Evolutionary conservation across 2,888 invertebrate genomes (phyloP).

Genomic region (Omphaloscelis lunosa): DNA sequence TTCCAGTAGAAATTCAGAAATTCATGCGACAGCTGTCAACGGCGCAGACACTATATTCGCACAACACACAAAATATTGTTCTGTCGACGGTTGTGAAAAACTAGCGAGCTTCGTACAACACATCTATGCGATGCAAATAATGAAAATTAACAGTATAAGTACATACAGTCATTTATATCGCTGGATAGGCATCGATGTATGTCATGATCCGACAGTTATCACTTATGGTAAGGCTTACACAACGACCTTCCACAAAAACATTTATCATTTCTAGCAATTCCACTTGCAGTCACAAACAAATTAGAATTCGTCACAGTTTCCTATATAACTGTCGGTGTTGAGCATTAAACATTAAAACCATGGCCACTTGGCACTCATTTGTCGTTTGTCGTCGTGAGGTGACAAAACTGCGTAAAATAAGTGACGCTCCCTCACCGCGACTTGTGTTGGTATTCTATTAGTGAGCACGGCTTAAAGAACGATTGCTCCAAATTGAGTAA

Average conservation of each 20-base stretch:
- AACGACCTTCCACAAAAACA: conserved; percentile 10
- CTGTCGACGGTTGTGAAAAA: conserved; percentile 20
- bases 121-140: conserved; percentile 31
- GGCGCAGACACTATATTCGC: conserved; percentile 6
- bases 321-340: conserved; percentile 3
- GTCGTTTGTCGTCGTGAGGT: conserved; percentile 9
- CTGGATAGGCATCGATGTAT: conserved; percentile 34
- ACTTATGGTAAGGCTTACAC: conserved; percentile 4
- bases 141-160: conserved; percentile 27
- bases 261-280: conserved; percentile 6
- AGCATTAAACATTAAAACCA: conserved; percentile 17
- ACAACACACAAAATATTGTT: conserved; percentile 10
- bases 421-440: neutral
- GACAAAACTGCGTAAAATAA: conserved; percentile 11
- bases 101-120: conserved; percentile 23
- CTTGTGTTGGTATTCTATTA: conserved; percentile 40
- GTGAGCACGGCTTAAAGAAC: conserved; percentile 16
- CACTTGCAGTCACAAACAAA: conserved; percentile 3
- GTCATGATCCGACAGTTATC: conserved; percentile 25
- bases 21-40: conserved; percentile 33
- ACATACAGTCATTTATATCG: conserved; percentile 24
- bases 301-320: conserved; percentile 24
- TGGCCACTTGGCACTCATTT: conserved; percentile 1
- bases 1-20: conserved; percentile 2
- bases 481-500: conserved; percentile 37